Evolutionary conservation across 2,797 vertebrate species (phyloP).

Genomic region (Notolepis coatsorum): DNA sequence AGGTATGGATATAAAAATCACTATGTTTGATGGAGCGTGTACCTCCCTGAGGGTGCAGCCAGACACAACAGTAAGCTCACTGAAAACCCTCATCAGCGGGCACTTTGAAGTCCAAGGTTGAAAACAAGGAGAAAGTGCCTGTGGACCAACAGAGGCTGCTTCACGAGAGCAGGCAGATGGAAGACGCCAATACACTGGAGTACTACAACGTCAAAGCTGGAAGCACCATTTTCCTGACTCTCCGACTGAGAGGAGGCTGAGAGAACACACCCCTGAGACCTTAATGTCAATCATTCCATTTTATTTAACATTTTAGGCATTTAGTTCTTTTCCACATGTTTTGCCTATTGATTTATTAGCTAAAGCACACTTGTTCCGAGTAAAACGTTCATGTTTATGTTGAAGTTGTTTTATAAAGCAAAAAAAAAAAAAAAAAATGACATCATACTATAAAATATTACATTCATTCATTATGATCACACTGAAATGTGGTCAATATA

Average conservation of each 20-base stretch:
- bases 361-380: too few species aligned
- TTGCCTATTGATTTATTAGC: conserved; percentile 13
- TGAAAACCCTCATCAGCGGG: conserved; percentile 48
- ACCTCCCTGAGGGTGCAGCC: not conserved
- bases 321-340: too few species aligned
- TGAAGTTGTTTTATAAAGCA: not conserved
- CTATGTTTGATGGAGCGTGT: conserved; percentile 39
- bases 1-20: conserved; percentile 65
- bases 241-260: conserved; percentile 76
- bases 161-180: conserved; percentile 51
- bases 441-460: not conserved
- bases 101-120: conserved; percentile 29
- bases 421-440: not conserved
- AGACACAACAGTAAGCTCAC: conserved; percentile 42
- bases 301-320: not conserved
- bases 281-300: not conserved
- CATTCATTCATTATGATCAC: too few species aligned
- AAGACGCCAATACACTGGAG: not conserved
- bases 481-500: too few species aligned
- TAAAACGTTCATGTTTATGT: not conserved
- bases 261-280: not conserved
- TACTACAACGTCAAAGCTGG: conserved; percentile 55
- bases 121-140: conserved; percentile 39
- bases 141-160: conserved; percentile 75
- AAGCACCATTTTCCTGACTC: conserved; percentile 64